Conservation (phyloP, 2,113 vertebrate genomes). For the Bubo scandiacus region DNA sequence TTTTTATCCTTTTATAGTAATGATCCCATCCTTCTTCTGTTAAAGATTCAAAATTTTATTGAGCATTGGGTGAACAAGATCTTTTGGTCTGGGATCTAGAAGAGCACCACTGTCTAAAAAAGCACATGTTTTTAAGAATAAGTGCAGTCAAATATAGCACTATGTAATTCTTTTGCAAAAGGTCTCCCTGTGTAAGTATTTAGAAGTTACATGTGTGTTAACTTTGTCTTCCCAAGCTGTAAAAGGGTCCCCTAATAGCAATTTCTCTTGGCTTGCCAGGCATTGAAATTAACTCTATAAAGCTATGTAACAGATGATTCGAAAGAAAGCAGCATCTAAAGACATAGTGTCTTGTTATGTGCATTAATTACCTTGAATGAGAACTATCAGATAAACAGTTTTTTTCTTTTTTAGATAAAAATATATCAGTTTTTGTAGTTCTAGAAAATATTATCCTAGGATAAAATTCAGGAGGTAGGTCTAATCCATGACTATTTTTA, state of each 20-base stretch:
- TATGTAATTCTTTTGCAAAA: background rate
- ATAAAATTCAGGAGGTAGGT: background rate
- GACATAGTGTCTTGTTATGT: background rate
- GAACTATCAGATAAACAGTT: background rate
- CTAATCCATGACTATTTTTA: background rate
- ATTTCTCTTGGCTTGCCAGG: background rate
- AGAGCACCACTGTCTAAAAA: background rate
- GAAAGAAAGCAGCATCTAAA: background rate
- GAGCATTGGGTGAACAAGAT: background rate
- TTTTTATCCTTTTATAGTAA: background rate
- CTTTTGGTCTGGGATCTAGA: background rate
- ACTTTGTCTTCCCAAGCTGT: background rate
- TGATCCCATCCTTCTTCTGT: background rate
- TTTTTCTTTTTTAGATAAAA: background rate
- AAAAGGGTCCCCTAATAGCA: background rate
- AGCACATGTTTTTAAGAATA: background rate
- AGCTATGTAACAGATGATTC: background rate
- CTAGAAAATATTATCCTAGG: background rate
- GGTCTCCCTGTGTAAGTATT: background rate
- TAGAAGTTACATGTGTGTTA: background rate
- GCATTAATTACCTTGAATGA: background rate
- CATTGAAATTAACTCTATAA: background rate
- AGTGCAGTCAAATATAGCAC: background rate
- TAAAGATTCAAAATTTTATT: background rate
- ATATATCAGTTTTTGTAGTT: background rate